These are phyloP conservation scores for Candidula unifasciata DNA, from an alignment of 2,888 invertebrate genomes.

Conservation along the genomic window DNA sequence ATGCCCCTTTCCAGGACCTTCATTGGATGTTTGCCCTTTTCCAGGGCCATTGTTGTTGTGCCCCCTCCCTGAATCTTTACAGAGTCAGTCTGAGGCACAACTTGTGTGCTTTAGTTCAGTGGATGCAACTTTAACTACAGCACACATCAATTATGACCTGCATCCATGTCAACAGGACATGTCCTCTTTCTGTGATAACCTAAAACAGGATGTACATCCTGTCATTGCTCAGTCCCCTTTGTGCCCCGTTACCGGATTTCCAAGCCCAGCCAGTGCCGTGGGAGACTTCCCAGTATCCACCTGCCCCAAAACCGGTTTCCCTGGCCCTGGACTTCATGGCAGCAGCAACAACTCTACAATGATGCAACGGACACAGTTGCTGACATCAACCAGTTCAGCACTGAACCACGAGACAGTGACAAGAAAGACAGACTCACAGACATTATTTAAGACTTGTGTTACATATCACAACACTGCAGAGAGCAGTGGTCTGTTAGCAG, in stretches of 20 bases:
- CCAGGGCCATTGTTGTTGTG: conserved; percentile 15
- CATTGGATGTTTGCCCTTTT: conserved; percentile 7
- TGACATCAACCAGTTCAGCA: not conserved
- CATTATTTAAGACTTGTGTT: conserved; percentile 28
- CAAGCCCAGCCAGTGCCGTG: conserved; percentile 36
- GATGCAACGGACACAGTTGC: not conserved
- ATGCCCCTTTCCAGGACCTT: conserved; percentile 12
- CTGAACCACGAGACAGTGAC: conserved; percentile 12
- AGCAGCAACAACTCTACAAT: conserved; percentile 15
- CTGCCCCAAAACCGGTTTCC: conserved; percentile 45
- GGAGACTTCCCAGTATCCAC: conserved; percentile 40
- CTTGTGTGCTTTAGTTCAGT: conserved; percentile 36
- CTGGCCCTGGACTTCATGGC: conserved; percentile 38
- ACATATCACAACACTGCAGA: conserved; percentile 30
- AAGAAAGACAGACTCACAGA: conserved; percentile 36
- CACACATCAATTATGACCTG: not conserved
- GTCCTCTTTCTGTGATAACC: conserved; percentile 35
- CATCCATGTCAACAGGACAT: not conserved
- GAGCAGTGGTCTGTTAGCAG: not conserved
- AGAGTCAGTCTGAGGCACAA: not conserved
- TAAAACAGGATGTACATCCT: not conserved
- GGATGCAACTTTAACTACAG: not conserved
- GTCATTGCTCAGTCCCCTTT: conserved; percentile 35
- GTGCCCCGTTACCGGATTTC: conserved; percentile 48
- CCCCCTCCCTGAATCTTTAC: conserved; percentile 5